Evolutionary conservation across 1,140 invertebrate genomes (phyloP).

Genomic region (Pissodes strobi): DNA sequence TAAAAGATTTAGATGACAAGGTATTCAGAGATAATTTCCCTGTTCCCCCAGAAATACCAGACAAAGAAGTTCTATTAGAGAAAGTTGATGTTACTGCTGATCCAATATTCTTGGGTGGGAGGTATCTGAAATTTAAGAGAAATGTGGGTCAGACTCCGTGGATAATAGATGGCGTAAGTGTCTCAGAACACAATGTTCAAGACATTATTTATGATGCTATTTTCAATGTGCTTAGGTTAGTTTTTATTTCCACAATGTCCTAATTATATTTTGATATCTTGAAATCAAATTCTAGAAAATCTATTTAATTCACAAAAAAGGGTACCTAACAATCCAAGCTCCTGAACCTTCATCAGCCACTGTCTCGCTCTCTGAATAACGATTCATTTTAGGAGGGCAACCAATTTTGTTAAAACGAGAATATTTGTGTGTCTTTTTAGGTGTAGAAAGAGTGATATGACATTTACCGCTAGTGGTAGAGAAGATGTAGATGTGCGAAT

Average conservation of each 20-base stretch:
- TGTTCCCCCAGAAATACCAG: slow-evolving; percentile 57
- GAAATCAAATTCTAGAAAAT: too few relatives aligned
- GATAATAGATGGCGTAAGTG: slow-evolving; percentile 81
- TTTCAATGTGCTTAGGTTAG: slow-evolving; percentile 60
- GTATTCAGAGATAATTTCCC: slow-evolving; percentile 57
- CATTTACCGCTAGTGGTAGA: slow-evolving; percentile 86
- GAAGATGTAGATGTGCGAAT: slow-evolving; percentile 91
- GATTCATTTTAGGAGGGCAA: too few relatives aligned
- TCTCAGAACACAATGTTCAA: slow-evolving; percentile 86
- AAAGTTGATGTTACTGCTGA: slow-evolving; percentile 59
- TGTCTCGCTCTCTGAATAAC: too few relatives aligned
- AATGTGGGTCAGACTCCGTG: slow-evolving; percentile 92
- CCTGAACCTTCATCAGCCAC: too few relatives aligned
- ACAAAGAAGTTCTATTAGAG: slow-evolving; percentile 53
- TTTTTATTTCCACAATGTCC: too few relatives aligned
- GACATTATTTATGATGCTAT: slow-evolving; percentile 79
- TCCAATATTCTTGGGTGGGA: slow-evolving; percentile 66
- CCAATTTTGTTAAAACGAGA: too few relatives aligned
- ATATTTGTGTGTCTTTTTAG: too few relatives aligned
- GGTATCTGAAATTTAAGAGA: slow-evolving; percentile 89
- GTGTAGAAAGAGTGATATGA: slow-evolving; percentile 34
- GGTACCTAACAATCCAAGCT: too few relatives aligned
- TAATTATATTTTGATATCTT: too few relatives aligned
- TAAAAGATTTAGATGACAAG: slow-evolving; percentile 57
- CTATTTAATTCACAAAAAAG: too few relatives aligned